These are phyloP conservation scores for Poecilobothrus nobilitatus DNA, from an alignment of 2,888 invertebrate genomes.

Conservation along the genomic window DNA sequence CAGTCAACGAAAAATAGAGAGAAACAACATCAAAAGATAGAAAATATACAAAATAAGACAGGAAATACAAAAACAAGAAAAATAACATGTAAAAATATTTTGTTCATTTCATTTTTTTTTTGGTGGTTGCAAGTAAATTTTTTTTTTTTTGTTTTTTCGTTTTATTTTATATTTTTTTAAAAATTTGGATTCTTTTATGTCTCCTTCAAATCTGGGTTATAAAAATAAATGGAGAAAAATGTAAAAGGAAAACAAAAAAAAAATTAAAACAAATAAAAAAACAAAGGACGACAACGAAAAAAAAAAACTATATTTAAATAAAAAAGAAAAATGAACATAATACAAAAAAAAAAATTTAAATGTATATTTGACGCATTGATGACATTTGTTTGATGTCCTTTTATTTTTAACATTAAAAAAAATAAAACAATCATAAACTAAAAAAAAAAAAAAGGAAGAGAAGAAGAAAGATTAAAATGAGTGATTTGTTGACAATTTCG, in stretches of 20 bases:
- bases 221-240: not conserved
- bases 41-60: too few relatives aligned
- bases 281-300: not conserved
- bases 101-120: too few relatives aligned
- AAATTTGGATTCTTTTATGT: conserved; percentile 2
- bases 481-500: conserved; percentile 2
- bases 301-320: not conserved
- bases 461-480: not conserved
- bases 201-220: not conserved
- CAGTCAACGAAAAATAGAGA: too few relatives aligned
- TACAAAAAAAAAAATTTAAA: not conserved
- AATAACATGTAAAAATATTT: too few relatives aligned
- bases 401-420: not conserved
- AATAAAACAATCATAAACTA: not conserved
- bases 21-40: too few relatives aligned
- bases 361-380: conserved; percentile 5
- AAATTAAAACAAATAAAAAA: not conserved
- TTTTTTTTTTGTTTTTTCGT: too few relatives aligned
- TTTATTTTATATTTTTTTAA: too few relatives aligned
- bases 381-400: conserved; percentile 1
- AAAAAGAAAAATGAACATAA: not conserved
- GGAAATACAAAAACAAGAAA: too few relatives aligned
- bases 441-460: not conserved
- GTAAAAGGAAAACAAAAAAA: not conserved
- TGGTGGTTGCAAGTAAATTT: too few relatives aligned